These are phyloP conservation scores for Zaprionus nigranus DNA, from an alignment of 1,140 invertebrate species.

Conservation along the genomic window DNA sequence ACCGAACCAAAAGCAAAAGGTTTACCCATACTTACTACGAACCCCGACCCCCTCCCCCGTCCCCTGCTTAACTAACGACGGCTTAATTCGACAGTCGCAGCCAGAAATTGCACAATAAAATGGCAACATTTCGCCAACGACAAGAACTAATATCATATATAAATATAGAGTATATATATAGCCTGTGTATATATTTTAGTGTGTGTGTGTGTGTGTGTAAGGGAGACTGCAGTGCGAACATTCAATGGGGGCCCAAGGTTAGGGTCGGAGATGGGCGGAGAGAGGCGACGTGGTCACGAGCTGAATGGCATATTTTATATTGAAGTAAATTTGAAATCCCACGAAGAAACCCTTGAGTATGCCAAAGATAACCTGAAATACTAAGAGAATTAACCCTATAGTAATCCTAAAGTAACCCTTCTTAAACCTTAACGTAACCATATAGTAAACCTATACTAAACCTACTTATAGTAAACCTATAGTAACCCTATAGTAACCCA, in stretches of 20 bases:
- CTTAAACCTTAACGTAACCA: background rate
- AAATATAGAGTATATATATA: constrained; percentile 46
- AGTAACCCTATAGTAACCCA: too few relatives aligned
- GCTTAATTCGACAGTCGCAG: constrained; percentile 40
- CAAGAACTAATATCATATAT: constrained; percentile 65
- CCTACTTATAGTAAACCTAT: too few relatives aligned
- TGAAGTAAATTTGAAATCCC: background rate
- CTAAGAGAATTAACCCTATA: background rate
- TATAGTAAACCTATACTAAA: background rate
- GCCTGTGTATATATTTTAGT: constrained; percentile 27
- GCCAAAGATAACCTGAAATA: background rate
- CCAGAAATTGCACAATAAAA: constrained; percentile 74
- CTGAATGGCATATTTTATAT: background rate
- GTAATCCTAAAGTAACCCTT: background rate
- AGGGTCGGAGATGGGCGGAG: background rate
- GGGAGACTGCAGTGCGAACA: too few relatives aligned
- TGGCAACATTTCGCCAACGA: constrained; percentile 64
- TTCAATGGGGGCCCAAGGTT: too few relatives aligned
- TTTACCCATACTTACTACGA: constrained; percentile 59
- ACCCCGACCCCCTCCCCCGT: too few relatives aligned
- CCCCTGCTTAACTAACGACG: background rate
- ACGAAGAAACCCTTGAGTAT: background rate
- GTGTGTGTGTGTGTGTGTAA: constrained; percentile 10
- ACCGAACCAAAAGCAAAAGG: constrained; percentile 41
- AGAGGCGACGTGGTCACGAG: background rate